Base-by-base conservation (phyloP, 2,113 vertebrate genomes). In the Amphiprion percula region DNA sequence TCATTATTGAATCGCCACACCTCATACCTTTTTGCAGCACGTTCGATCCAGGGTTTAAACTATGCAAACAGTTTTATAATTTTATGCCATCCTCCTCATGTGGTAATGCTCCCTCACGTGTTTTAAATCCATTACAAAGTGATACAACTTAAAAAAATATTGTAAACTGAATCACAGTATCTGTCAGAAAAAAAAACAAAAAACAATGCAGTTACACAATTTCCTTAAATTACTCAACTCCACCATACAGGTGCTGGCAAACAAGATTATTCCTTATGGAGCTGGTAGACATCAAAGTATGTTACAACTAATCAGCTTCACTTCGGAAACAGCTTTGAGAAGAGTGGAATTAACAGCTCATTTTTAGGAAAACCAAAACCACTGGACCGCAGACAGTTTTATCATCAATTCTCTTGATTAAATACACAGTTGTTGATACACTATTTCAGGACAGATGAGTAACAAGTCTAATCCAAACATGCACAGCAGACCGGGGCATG, bases 401-500 rank as follows among this genome's bases (percentile, higher is more conserved):
- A 1, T 76, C 56, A 79, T 79, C 68, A 41, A 4, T 61, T 55
- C 11, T 21, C 16, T 82, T 73, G 33, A 87, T 72, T 60, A 53
- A 50, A 63, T 64, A 46, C 60, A 63, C 69, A 46, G 14, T 71
- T 78, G 39, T 68, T 76, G 37, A 71, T 54, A 21, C 28, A 62
- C 17, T 44, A 2, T 50, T 47, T 61, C 23, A 60, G 47, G 33
- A 66, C 56, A 67, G 68, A 75, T 87, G 83, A 88, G 55, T 83
- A 82, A 88, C 23, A 23, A 4, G 41, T 73, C 66, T 79, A 19
- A 67, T 79, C 24, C 61, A 33, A 83, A 76, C 75, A 72, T 50
- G 58, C 50, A 78, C 21, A 68, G 55, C 74, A 79, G 60, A 74
- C 58, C 49, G n/a, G 53, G 80, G 54, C 76, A 68, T 77, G 86